Conservation (phyloP, 2,888 invertebrate genomes). For the Lycophotia porphyrea region DNA sequence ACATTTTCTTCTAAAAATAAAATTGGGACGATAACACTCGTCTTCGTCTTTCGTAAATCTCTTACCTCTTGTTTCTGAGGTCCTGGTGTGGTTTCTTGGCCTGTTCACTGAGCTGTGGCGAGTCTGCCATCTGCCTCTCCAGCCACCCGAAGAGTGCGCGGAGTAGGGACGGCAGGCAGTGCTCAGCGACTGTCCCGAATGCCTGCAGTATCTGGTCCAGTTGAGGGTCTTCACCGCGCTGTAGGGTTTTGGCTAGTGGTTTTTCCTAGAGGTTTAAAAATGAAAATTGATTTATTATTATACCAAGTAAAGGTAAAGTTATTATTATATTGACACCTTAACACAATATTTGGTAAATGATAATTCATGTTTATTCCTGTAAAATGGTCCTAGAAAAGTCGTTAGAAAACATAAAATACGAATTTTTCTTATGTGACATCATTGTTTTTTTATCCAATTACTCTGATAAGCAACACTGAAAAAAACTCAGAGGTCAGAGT, state of each 20-base stretch:
- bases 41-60: conserved; percentile 15
- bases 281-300: background rate
- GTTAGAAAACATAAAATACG: too few relatives aligned
- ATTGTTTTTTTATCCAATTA: background rate
- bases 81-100: conserved; percentile 90
- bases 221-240: conserved; percentile 98
- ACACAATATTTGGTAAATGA: background rate
- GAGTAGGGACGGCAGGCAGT: conserved; percentile 98
- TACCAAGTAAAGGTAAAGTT: background rate
- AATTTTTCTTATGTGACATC: background rate
- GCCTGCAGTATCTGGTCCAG: conserved; percentile 98
- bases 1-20: background rate
- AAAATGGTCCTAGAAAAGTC: background rate
- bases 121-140: conserved; percentile 95
- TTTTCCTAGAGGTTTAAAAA: conserved; percentile 92
- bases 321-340: background rate
- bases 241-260: conserved; percentile 97
- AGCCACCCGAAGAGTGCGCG: conserved; percentile 98
- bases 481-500: background rate
- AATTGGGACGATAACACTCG: background rate
- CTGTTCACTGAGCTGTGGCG: conserved; percentile 87
- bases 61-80: conserved; percentile 86
- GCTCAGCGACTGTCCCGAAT: conserved; percentile 98
- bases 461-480: background rate
- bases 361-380: background rate